These are phyloP conservation scores for Lobophora halterata DNA, from an alignment of 2,888 invertebrate genomes.

Conservation along the genomic window DNA sequence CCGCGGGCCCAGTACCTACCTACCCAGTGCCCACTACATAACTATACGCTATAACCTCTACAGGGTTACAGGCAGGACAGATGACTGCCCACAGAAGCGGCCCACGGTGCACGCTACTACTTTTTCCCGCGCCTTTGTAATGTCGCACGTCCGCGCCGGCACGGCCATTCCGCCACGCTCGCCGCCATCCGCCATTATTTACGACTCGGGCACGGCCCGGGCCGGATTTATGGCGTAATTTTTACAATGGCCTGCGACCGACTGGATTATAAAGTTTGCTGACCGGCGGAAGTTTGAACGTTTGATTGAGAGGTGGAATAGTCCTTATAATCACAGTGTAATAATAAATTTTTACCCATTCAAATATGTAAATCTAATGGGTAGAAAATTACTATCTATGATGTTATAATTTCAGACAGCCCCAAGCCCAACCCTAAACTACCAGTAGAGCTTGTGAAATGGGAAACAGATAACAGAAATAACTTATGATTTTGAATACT, in stretches of 20 bases:
- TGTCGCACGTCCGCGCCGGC: constrained; percentile 51
- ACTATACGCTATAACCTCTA: not conserved
- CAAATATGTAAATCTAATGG: too few species aligned
- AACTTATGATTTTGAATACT: too few species aligned
- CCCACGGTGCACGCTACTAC: constrained; percentile 42
- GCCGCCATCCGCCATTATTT: constrained; percentile 33
- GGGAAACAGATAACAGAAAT: too few species aligned
- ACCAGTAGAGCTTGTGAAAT: too few species aligned
- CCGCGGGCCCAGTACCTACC: too few species aligned
- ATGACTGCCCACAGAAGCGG: constrained; percentile 16
- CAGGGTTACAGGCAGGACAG: not conserved
- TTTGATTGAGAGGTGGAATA: constrained; percentile 13
- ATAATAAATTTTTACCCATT: too few species aligned
- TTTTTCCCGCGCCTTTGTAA: constrained; percentile 69
- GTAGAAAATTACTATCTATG: too few species aligned
- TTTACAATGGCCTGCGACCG: constrained; percentile 64
- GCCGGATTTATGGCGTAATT: constrained; percentile 71
- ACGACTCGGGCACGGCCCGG: constrained; percentile 51
- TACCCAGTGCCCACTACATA: too few species aligned
- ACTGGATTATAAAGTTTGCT: constrained; percentile 34
- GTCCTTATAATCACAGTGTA: not conserved
- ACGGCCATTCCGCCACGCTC: constrained; percentile 37
- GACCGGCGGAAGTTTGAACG: constrained; percentile 20
- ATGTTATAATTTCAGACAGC: too few species aligned
- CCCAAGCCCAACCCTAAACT: too few species aligned